A percentile compares a stretch with the other conserved stretches of the same genome.
Conservation (phyloP, 2,797 vertebrate genomes). For the Esox masquinongy region DNA sequence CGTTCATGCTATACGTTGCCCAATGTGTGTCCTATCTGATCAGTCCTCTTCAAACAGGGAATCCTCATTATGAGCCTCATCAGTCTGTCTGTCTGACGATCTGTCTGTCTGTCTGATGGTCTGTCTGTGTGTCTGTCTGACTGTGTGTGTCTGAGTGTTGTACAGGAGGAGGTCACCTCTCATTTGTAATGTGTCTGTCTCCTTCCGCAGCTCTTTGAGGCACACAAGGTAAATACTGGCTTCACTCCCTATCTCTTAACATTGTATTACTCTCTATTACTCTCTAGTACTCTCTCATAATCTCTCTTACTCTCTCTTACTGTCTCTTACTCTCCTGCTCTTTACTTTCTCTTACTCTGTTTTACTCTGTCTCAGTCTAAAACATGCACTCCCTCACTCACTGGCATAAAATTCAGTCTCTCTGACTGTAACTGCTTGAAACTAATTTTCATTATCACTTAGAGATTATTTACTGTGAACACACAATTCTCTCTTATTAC, state of each 20-base stretch:
- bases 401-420: too few relatives aligned
- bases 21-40: conserved; percentile 46
- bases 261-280: too few relatives aligned
- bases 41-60: conserved; percentile 64
- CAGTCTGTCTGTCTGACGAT: not conserved
- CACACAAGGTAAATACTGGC: conserved; percentile 88
- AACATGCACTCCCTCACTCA: too few relatives aligned
- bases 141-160: conserved; percentile 11
- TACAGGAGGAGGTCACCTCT: conserved; percentile 38
- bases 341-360: not conserved
- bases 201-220: conserved; percentile 90
- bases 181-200: conserved; percentile 60
- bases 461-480: not conserved
- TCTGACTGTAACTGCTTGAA: too few relatives aligned
- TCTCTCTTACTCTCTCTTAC: conserved; percentile 32
- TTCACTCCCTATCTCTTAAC: not conserved
- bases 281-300: too few relatives aligned
- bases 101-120: too few relatives aligned
- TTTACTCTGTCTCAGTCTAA: not conserved
- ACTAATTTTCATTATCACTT: not conserved
- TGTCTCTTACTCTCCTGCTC: not conserved
- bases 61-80: conserved; percentile 70
- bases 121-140: not conserved
- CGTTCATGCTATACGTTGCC: conserved; percentile 22
- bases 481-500: not conserved